Base-by-base conservation (phyloP, 1,140 invertebrate species). In the Lepidurus couesii region DNA sequence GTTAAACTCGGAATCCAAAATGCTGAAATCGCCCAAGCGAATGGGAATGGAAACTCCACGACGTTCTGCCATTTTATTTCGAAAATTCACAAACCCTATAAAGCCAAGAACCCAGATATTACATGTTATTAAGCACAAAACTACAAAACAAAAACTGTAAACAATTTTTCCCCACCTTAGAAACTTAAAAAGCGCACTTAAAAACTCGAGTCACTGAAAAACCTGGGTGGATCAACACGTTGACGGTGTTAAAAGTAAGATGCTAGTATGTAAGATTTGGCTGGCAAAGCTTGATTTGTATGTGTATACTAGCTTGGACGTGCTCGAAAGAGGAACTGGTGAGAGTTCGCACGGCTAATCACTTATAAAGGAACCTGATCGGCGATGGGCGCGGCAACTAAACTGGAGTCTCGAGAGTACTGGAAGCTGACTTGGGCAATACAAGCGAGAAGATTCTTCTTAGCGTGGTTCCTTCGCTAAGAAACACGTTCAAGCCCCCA, bases 1-100 rank as follows among this genome's bases (percentile, higher is more conserved):
- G 83, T 93, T 95, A 87, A 98, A 98, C 87, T 98, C 96, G 76
- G 92, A 93, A 86, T 98, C 96, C 85, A 98, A 94, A 81, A 98
- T 94, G 85, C 93, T 95, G 88, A 95, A 95, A 85, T 97, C 95
- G 80, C 93, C 93, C 84, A 96, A 89, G 86, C 94, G 94, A 85
- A 98, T 95, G 83, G 96, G 95, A 87, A 95, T 95, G 88, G 53
- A 65, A 65, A 65, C 21, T 65, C 53, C 53, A 65, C 53, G 53
- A 65, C 53, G 53, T 65, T 65, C 53, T 9, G 53, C 53, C 6
- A 16, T 13, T 65, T 65, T 65, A 21, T 1, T 65, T 47, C 10
- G 10, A 47, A 47, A 65, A 65, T 21, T 13, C 53, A 65, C 53
- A 34, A 34, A 34, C 34, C 34, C 21, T 65, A 21, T 21, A 65